These are phyloP conservation scores for Clepsis dumicolana DNA, from an alignment of 2,888 invertebrate species.

Conservation along the genomic window DNA sequence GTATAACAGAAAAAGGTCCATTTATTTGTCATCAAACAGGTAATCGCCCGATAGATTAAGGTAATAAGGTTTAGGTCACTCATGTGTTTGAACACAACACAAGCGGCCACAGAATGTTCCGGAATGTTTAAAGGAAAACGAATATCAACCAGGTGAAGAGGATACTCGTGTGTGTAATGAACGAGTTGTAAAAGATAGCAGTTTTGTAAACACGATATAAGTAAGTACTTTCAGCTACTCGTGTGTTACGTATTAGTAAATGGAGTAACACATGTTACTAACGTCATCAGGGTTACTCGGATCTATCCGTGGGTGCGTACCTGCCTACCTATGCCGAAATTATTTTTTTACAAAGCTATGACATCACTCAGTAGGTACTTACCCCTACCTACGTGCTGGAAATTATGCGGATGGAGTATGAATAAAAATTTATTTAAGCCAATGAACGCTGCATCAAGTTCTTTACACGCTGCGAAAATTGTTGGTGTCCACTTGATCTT, in stretches of 20 bases:
- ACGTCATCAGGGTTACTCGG: neutral
- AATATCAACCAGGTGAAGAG: neutral
- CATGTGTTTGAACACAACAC: neutral
- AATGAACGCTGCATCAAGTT: constrained; percentile 22
- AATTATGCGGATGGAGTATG: constrained; percentile 39
- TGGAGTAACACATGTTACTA: neutral
- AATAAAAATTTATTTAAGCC: constrained; percentile 35
- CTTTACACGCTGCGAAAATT: constrained; percentile 5
- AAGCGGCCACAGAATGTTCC: neutral
- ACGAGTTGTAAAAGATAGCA: constrained; percentile 1
- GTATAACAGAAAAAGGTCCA: neutral
- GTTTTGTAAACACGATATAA: constrained; percentile 5
- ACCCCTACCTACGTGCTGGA: constrained; percentile 17
- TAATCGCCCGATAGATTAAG: neutral
- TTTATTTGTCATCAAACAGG: neutral
- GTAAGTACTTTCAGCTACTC: neutral
- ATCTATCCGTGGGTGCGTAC: neutral
- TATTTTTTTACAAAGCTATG: constrained; percentile 29
- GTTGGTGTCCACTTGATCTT: constrained; percentile 4
- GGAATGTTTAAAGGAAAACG: constrained; percentile 10
- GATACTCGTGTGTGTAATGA: neutral
- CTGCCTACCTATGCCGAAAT: too few species aligned
- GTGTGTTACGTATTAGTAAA: neutral
- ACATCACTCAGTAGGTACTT: constrained; percentile 46
- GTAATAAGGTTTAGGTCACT: constrained; percentile 6